Evolutionary conservation across 2,113 vertebrate genomes (phyloP), one percentile per base, ranked within the genome.

Genomic region (Hepsetus odoe): DNA sequence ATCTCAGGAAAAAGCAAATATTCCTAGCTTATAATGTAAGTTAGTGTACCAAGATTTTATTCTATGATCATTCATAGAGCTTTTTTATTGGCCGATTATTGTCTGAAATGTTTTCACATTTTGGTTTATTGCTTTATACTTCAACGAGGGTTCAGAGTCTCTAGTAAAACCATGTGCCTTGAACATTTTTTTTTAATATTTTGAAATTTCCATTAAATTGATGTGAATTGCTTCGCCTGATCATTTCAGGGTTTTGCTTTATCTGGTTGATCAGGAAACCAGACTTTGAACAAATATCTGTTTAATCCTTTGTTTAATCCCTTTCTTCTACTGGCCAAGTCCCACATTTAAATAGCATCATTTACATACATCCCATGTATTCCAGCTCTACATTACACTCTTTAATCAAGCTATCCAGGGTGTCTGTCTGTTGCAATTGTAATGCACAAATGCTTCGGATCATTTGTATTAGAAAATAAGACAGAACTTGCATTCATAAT

Each of bases 211-310:
- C 32, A 38, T 65, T 20, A 65, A 65, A 65, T 65, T 38, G 16
- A 65, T 65, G 20, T 65, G 61, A 65, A 65, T 64, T 61, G 26
- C 58, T 64, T 49, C 18, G 46, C 46, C 20, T 20, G n/a, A 20
- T 38, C 33, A 12, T 62, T 20, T 62, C 59, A 35, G 33, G 35
- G 32, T 38, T 35, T 65, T 18, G 20, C 8, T 20, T 38, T 38
- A 38, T 65, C 20, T 12, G 30, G 18, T n/a, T 8, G 16, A 64
- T 55, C 51, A 55, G n/a, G 16, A 64, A 20, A 64, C 18, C 61
- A 28, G 61, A 11, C 16, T 65, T 65, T 65, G 61, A 42, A 61
- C 44, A 53, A 24, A 42, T 26, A 59, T 46, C 14, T 24, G 28
- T 28, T 26, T 58, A 22, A 59, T 42, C 33, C 40, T 1, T 42